Percentiles rank a stretch among this genome's conserved stretches.
Evolutionary conservation across 2,888 invertebrate species (phyloP).

Genomic region (Lumbricus terrestris): DNA sequence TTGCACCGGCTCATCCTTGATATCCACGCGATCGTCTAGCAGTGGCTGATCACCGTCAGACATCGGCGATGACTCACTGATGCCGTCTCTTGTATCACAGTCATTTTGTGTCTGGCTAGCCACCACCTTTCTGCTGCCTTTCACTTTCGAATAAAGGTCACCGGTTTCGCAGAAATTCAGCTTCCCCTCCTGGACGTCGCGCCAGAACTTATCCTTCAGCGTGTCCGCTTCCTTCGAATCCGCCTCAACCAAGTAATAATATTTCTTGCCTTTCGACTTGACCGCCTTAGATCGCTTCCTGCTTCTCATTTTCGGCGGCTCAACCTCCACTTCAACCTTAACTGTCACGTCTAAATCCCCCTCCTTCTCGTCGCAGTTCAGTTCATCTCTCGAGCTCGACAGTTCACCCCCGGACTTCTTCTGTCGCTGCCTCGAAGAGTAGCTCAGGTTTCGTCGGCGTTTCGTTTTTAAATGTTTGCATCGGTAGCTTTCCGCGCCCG

Average conservation of each 20-base stretch:
- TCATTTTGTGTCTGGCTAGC: background rate
- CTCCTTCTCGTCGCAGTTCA: background rate
- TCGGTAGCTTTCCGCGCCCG: background rate
- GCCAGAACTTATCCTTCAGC: slow-evolving; percentile 57
- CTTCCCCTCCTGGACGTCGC: slow-evolving; percentile 55
- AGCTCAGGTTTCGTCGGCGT: background rate
- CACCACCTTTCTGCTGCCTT: slow-evolving; percentile 33
- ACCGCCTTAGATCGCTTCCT: background rate
- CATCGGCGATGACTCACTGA: background rate
- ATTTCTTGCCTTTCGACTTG: background rate
- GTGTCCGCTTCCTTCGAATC: slow-evolving; percentile 38
- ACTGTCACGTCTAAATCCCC: background rate
- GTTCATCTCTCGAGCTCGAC: background rate
- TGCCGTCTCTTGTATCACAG: background rate
- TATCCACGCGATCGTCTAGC: background rate
- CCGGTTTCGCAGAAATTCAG: slow-evolving; percentile 52
- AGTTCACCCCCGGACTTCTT: background rate
- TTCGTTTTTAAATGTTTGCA: background rate
- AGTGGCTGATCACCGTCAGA: background rate
- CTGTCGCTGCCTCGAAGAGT: background rate
- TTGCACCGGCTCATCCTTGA: background rate
- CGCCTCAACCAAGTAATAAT: slow-evolving; percentile 15
- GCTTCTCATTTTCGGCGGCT: background rate
- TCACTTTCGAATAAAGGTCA: slow-evolving; percentile 58
- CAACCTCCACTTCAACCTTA: background rate